Base-by-base conservation (phyloP, 1,140 invertebrate genomes). In the Centruroides sculpturatus region DNA sequence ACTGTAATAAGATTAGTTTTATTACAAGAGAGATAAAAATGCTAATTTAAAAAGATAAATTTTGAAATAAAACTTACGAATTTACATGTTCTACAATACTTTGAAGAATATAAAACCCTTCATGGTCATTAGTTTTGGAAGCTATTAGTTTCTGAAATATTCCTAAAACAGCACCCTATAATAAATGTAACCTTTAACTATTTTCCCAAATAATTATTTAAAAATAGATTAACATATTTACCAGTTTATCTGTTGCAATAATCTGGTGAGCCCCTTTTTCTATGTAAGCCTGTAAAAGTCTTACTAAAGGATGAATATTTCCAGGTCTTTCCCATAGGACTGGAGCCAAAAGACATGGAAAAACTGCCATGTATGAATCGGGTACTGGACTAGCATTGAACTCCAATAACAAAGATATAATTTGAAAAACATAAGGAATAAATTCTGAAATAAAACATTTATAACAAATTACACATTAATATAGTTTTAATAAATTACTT, bases 391-490 rank as follows among this genome's bases (percentile, higher is more conserved):
- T 47, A 4, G 63, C 70, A 62, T 88, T 85, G 59, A 91, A 75
- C 76, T 98, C 92, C 71, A 98, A 79, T 47, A 98, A 75, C 5
- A 98, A 76, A 0, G 92, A 92, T 47, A 98, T 76, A 71, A 99
- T 84, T 88, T 98, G 94, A 73, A 98, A 96, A 47, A 94, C 88
- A 74, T 98, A 98, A 1, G 94, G 94, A 73, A 96, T 85, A 78
- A 98, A 98, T 77, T 98, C 94, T 88, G 71, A 3, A 77, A 77
- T 23, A 23, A 23, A 23, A 23, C 2, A 23, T 23, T 23, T 23
- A 23, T 23, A 23, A 23, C 23, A 23, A 23, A 23, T 23, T 23
- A 23, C 23, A 23, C 23, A 23, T 23, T 23, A 23, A 23, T 23
- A 23, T 23, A 23, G 23, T 23, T 23, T 23, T 23, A 23, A 23